These are phyloP conservation scores for Xylota sylvarum DNA, from an alignment of 2,888 invertebrate genomes.

Conservation along the genomic window DNA sequence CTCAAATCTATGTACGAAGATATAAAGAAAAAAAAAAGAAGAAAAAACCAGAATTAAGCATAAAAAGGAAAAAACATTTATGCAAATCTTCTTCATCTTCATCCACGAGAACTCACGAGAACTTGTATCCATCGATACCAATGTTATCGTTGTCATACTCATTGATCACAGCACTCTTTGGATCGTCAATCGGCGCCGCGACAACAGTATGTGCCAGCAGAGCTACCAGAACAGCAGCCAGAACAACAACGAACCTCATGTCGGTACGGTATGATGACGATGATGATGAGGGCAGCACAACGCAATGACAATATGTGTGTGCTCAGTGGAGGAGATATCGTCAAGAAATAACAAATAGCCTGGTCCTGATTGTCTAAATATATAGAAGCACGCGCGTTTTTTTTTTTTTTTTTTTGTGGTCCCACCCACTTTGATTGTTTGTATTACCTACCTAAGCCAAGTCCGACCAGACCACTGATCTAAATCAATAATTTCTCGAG, in stretches of 20 bases:
- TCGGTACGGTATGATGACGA: no score
- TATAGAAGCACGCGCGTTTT: slow-evolving; percentile 60
- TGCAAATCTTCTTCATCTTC: background rate
- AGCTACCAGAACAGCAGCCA: slow-evolving; percentile 78
- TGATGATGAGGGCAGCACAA: slow-evolving; percentile 50
- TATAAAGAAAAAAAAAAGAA: background rate
- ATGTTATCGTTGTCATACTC: slow-evolving; percentile 85
- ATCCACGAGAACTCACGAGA: slow-evolving; percentile 87
- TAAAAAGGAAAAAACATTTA: slow-evolving; percentile 28
- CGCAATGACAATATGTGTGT: slow-evolving; percentile 44
- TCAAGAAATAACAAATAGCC: slow-evolving; percentile 70
- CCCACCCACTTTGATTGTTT: slow-evolving; percentile 44
- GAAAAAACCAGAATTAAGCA: no score
- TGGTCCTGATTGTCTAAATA: slow-evolving; percentile 70
- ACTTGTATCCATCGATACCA: slow-evolving; percentile 87
- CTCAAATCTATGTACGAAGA: slow-evolving; percentile 80
- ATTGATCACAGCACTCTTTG: slow-evolving; percentile 79
- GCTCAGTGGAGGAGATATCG: slow-evolving; percentile 67
- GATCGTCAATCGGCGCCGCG: slow-evolving; percentile 78
- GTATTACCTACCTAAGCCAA: slow-evolving; percentile 24
- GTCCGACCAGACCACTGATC: slow-evolving; percentile 40
- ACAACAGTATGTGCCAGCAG: slow-evolving; percentile 71
- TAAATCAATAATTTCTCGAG: slow-evolving; percentile 48
- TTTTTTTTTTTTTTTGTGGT: slow-evolving; percentile 27
- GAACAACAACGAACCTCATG: slow-evolving; percentile 83